These are phyloP conservation scores for Aquatica leii DNA, from an alignment of 2,888 invertebrate genomes.

Conservation along the genomic window DNA sequence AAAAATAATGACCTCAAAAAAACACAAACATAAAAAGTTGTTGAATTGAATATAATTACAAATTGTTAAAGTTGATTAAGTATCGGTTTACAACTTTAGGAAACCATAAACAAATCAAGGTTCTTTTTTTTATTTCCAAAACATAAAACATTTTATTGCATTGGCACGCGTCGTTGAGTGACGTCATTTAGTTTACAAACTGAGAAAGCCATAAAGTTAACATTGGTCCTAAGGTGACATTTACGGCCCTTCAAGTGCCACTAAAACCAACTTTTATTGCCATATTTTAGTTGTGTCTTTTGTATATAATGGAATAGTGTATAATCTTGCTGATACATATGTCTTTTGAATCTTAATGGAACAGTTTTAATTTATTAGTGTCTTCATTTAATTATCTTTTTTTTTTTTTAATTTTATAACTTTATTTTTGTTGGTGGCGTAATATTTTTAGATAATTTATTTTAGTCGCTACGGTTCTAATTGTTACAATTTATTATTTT, in stretches of 20 bases:
- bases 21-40: neutral
- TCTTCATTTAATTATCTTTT: neutral
- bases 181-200: slow-evolving; percentile 50
- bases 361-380: too few relatives aligned
- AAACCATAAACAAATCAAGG: slow-evolving; percentile 46
- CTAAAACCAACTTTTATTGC: slow-evolving; percentile 67
- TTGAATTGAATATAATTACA: neutral
- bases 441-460: too few relatives aligned
- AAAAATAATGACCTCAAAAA: too few relatives aligned
- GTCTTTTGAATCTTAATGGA: neutral
- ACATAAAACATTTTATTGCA: slow-evolving; percentile 51
- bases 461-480: too few relatives aligned
- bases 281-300: slow-evolving; percentile 54
- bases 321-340: slow-evolving; percentile 20
- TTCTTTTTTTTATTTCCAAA: slow-evolving; percentile 32
- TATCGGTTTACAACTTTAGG: slow-evolving; percentile 25
- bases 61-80: slow-evolving; percentile 7
- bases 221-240: slow-evolving; percentile 62
- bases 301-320: slow-evolving; percentile 50
- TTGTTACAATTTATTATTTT: too few relatives aligned
- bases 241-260: slow-evolving; percentile 68
- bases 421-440: neutral
- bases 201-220: slow-evolving; percentile 54
- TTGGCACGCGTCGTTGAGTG: slow-evolving; percentile 45
- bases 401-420: too few relatives aligned